Conservation (phyloP, 2,888 invertebrate genomes). For the Cecidostiba fungosa region DNA sequence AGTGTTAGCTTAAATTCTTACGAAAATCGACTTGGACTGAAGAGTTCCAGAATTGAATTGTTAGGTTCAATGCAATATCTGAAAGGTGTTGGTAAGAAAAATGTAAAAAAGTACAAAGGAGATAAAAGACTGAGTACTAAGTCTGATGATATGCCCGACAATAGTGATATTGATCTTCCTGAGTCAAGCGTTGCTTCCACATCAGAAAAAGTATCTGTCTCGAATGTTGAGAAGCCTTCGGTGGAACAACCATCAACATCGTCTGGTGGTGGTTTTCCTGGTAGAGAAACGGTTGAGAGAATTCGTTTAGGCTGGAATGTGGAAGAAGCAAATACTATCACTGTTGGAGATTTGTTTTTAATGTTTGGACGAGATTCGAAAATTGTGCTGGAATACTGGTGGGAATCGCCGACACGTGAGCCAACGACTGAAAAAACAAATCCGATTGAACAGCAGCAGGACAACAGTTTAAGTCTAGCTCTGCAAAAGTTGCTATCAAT, state of each 20-base stretch:
- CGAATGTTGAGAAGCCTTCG: conserved; percentile 67
- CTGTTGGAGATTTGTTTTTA: conserved; percentile 94
- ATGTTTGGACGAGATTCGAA: conserved; percentile 91
- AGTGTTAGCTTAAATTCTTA: conserved; percentile 90
- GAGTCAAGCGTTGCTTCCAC: conserved; percentile 79
- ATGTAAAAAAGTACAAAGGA: conserved; percentile 77
- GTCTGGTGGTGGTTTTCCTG: conserved; percentile 74
- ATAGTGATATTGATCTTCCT: conserved; percentile 81
- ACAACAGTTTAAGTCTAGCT: conserved; percentile 74
- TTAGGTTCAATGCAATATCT: conserved; percentile 78
- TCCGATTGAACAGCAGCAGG: conserved; percentile 64
- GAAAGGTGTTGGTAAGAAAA: conserved; percentile 77
- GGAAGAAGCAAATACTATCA: conserved; percentile 88
- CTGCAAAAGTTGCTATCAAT: conserved; percentile 80
- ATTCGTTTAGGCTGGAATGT: conserved; percentile 88
- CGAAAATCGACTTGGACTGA: conserved; percentile 86
- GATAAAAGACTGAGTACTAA: conserved; percentile 75
- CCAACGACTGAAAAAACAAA: conserved; percentile 63
- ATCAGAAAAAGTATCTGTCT: conserved; percentile 81
- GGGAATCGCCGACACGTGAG: conserved; percentile 82
- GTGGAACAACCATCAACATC: conserved; percentile 69
- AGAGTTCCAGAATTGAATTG: conserved; percentile 81
- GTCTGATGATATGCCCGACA: conserved; percentile 78
- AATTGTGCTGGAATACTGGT: conserved; percentile 90
- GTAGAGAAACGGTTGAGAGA: conserved; percentile 79